Conservation (phyloP, 2,113 vertebrate species). For the Eudyptes chrysolophus region DNA sequence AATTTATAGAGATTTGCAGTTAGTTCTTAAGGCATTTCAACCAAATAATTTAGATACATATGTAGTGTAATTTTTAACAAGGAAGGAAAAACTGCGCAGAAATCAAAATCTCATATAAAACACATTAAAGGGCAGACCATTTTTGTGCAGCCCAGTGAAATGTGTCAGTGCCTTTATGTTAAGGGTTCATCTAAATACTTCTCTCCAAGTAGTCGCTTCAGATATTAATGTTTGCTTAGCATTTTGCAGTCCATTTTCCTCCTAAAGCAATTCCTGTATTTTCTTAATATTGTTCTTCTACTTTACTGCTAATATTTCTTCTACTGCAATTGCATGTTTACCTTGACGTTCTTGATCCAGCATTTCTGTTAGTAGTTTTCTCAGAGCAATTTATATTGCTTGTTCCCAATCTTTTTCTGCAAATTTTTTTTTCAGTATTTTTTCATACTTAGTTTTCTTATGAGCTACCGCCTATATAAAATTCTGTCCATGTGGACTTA, state of each 20-base stretch:
- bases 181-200: neutral
- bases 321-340: neutral
- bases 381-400: neutral
- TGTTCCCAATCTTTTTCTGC: neutral
- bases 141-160: neutral
- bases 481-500: neutral
- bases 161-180: neutral
- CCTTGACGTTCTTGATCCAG: neutral
- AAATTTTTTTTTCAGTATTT: neutral
- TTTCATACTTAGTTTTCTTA: neutral
- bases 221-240: neutral
- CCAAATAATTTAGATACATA: neutral
- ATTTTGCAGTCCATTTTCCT: neutral
- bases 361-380: neutral
- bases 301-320: slow-evolving; percentile 8
- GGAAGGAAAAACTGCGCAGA: neutral
- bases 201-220: neutral
- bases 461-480: neutral
- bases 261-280: neutral
- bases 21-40: neutral
- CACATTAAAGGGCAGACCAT: neutral
- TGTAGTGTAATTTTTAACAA: neutral
- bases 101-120: neutral
- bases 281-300: neutral
- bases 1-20: neutral